A percentile compares a stretch with the other conserved stretches of the same genome.
phyloP scores from a whole-genome alignment of 2,113 vertebrate genomes.

The Gallinago jamesoni region DNA sequence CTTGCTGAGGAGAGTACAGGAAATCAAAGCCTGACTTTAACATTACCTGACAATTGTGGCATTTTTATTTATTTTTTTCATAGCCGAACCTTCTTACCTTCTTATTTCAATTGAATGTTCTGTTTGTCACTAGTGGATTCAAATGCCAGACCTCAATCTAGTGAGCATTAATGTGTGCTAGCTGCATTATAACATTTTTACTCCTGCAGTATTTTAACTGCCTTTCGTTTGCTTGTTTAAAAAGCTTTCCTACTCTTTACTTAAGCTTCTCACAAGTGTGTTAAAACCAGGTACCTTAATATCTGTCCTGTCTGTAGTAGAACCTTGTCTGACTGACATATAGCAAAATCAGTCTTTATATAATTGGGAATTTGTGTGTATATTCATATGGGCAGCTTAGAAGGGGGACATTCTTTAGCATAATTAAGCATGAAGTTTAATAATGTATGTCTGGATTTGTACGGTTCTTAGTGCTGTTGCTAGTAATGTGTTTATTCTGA shows the following conservation, averaged over 20 bases:
- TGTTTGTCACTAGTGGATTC: background rate
- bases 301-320: background rate
- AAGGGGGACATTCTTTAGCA: background rate
- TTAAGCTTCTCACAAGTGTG: background rate
- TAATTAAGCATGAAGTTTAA: background rate
- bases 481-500: background rate
- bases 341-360: background rate
- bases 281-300: background rate
- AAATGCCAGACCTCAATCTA: background rate
- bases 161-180: background rate
- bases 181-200: background rate
- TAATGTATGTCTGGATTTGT: background rate
- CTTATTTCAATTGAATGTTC: background rate
- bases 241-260: background rate
- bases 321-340: background rate
- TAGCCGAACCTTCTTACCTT: background rate
- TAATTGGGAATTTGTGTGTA: background rate
- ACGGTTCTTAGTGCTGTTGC: background rate
- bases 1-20: background rate
- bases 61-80: background rate
- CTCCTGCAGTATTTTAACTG: background rate
- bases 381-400: background rate
- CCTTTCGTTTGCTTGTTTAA: background rate
- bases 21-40: background rate
- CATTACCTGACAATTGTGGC: no score